A percentile compares a stretch with the other conserved stretches of the same genome.
Evolutionary conservation across 2,113 vertebrate genomes (phyloP).

Genomic region (Alosa alosa): DNA sequence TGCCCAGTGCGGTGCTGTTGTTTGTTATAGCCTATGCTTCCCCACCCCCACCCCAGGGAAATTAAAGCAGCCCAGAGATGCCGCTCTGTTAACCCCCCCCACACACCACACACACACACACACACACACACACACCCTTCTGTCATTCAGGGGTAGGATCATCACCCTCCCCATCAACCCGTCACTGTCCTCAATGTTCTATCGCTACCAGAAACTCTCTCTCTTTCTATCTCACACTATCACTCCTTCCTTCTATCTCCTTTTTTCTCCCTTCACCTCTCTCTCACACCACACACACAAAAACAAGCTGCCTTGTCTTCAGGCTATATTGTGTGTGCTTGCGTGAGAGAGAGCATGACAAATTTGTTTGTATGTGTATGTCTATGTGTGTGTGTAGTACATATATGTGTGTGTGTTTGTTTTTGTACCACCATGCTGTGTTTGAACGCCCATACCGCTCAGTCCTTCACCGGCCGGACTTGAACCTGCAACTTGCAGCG

Average conservation of each 20-base stretch:
- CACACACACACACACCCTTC: conserved; percentile 13
- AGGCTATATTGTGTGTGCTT: background rate
- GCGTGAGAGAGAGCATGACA: background rate
- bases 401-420: background rate
- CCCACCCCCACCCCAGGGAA: conserved; percentile 37
- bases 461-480: too few species aligned
- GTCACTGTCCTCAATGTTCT: background rate
- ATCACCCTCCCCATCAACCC: background rate
- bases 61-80: conserved; percentile 43
- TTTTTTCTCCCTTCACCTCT: background rate
- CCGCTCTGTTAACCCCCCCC: conserved; percentile 20
- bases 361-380: background rate
- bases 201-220: background rate
- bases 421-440: background rate
- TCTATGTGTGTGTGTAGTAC: background rate
- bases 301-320: background rate
- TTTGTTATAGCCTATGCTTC: conserved; percentile 20
- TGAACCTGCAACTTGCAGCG: too few species aligned
- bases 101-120: conserved; percentile 15
- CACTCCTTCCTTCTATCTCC: background rate
- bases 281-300: background rate
- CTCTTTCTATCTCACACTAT: background rate
- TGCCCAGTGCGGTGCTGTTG: background rate
- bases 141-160: background rate
- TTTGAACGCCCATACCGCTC: too few species aligned